Conservation (phyloP, 2,113 vertebrate species). For the Spea bombifrons region DNA sequence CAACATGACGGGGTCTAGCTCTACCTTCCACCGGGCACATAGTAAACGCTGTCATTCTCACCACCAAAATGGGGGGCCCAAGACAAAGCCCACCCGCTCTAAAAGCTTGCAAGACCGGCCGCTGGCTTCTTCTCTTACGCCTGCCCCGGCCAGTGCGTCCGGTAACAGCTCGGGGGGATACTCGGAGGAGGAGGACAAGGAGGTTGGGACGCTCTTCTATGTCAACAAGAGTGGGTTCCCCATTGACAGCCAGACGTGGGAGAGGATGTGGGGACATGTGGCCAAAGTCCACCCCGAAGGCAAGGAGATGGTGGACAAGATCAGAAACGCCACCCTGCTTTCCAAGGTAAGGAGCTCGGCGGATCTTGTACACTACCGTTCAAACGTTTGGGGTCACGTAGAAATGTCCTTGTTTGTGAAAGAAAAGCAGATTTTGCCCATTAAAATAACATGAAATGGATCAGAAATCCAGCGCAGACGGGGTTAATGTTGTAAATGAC, state of each 20-base stretch:
- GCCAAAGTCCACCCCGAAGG: conserved; percentile 85
- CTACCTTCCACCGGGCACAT: conserved; percentile 61
- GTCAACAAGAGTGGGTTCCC: conserved; percentile 93
- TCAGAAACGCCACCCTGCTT: conserved; percentile 78
- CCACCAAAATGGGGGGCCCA: conserved; percentile 62
- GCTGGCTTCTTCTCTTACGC: conserved; percentile 53
- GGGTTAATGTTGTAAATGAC: too few relatives aligned
- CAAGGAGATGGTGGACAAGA: conserved; percentile 84
- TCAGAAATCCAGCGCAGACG: too few relatives aligned
- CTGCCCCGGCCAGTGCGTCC: conserved; percentile 57
- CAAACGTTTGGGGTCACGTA: too few relatives aligned
- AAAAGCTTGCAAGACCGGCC: conserved; percentile 75
- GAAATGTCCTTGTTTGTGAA: too few relatives aligned
- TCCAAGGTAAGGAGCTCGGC: conserved; percentile 76
- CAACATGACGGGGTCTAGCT: conserved; percentile 78
- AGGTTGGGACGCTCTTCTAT: conserved; percentile 84
- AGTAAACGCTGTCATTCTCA: conserved; percentile 49
- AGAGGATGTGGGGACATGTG: conserved; percentile 92
- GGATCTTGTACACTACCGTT: background rate
- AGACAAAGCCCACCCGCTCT: conserved; percentile 68
- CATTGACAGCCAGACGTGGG: conserved; percentile 88
- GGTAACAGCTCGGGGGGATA: conserved; percentile 65
- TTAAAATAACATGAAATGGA: too few relatives aligned
- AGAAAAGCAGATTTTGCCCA: too few relatives aligned
- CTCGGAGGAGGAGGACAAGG: conserved; percentile 87